phyloP scores from a whole-genome alignment of 1,140 invertebrate species.

The Chrysoperla carnea region DNA sequence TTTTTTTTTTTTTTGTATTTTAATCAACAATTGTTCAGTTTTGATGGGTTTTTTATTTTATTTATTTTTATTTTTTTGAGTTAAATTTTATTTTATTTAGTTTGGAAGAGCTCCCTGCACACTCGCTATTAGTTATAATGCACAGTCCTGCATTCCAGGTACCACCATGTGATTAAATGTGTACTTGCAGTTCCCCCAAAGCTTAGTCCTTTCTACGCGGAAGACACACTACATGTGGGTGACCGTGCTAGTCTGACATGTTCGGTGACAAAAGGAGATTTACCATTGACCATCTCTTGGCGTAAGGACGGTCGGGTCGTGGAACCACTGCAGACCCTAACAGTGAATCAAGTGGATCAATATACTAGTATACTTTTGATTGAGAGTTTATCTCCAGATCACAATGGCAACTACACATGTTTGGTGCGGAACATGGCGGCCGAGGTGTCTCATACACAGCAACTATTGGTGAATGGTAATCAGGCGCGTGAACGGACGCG shows the following conservation, averaged over 20 bases:
- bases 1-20: too few relatives aligned
- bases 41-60: too few relatives aligned
- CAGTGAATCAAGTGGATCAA: conserved; percentile 52
- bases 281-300: conserved; percentile 59
- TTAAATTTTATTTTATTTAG: too few relatives aligned
- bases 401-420: conserved; percentile 63
- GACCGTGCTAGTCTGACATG: conserved; percentile 59
- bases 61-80: too few relatives aligned
- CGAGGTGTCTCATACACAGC: conserved; percentile 51
- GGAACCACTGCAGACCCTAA: conserved; percentile 37
- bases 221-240: conserved; percentile 52
- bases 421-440: conserved; percentile 53
- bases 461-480: conserved; percentile 67
- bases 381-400: conserved; percentile 53
- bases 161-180: conserved; percentile 5
- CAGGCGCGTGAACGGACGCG: conserved; percentile 20
- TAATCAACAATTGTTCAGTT: too few relatives aligned
- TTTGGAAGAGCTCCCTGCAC: too few relatives aligned
- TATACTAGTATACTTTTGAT: conserved; percentile 65
- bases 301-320: conserved; percentile 51
- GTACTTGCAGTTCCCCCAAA: conserved; percentile 59
- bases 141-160: not conserved
- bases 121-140: not conserved
- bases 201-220: conserved; percentile 58
- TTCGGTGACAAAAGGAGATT: conserved; percentile 59